Conservation (phyloP, 2,797 vertebrate species). For the Acropternis orthonyx region DNA sequence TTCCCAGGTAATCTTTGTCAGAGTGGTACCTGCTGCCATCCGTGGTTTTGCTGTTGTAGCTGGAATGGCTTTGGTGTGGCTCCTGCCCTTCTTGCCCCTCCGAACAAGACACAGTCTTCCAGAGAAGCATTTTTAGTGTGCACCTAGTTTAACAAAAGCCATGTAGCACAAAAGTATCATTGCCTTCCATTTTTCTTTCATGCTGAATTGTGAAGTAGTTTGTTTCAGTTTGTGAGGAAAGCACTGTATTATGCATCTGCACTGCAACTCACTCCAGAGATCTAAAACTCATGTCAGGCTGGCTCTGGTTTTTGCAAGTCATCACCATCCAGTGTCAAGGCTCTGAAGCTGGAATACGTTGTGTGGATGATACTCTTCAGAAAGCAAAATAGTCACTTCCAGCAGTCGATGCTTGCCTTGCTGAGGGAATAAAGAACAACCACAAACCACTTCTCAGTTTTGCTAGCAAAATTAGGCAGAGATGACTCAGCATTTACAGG, state of each 20-base stretch:
- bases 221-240: background rate
- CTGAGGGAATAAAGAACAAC: background rate
- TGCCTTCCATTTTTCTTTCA: background rate
- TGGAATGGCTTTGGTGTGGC: background rate
- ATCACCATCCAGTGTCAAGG: background rate
- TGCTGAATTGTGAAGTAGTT: background rate
- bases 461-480: background rate
- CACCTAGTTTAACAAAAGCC: background rate
- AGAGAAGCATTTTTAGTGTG: background rate
- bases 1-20: background rate
- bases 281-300: background rate
- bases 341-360: background rate
- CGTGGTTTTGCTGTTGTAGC: background rate
- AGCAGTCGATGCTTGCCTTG: background rate
- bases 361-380: background rate
- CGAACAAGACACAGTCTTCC: background rate
- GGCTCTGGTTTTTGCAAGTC: background rate
- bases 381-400: background rate
- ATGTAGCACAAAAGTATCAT: rapidly evolving
- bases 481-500: background rate
- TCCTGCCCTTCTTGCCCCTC: background rate
- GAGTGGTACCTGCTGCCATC: background rate
- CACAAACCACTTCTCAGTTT: background rate
- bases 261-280: background rate
- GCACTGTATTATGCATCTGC: background rate